A percentile compares a stretch with the other conserved stretches of the same genome.
Evolutionary conservation across 2,888 invertebrate species (phyloP).

Genomic region (Arenicola marina): DNA sequence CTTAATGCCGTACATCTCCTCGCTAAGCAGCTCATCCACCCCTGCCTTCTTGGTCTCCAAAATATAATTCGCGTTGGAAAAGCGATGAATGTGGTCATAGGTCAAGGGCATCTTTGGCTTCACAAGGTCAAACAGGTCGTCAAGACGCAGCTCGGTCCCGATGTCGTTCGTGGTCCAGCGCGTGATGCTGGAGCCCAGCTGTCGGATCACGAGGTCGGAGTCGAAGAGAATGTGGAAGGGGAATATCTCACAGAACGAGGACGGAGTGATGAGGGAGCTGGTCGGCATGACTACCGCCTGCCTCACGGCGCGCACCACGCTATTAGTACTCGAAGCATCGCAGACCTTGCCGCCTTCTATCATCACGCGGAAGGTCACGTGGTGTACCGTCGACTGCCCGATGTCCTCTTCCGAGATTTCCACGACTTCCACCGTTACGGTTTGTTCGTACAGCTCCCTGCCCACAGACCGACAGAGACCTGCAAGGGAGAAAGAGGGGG

Average conservation of each 20-base stretch:
- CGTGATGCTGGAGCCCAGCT: conserved; percentile 45
- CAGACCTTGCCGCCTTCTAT: too few species aligned
- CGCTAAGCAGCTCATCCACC: too few species aligned
- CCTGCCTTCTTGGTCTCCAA: conserved; percentile 12
- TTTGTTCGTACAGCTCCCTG: conserved; percentile 43
- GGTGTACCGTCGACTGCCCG: neutral
- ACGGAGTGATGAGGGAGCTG: neutral
- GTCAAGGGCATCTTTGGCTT: conserved; percentile 48
- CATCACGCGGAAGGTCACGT: conserved; percentile 7
- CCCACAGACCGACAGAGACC: conserved; percentile 47
- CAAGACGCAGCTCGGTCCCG: conserved; percentile 31
- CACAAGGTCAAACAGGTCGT: conserved; percentile 39
- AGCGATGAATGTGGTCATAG: conserved; percentile 44
- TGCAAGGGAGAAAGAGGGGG: neutral
- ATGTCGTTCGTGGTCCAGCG: conserved; percentile 7
- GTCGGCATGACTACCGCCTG: too few species aligned
- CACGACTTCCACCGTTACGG: conserved; percentile 36
- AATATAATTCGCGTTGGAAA: conserved; percentile 52
- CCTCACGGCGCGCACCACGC: too few species aligned
- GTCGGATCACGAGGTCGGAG: conserved; percentile 41
- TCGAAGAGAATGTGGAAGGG: conserved; percentile 57
- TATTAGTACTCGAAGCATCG: too few species aligned
- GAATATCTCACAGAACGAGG: conserved; percentile 48
- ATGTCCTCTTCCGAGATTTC: conserved; percentile 20
- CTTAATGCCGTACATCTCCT: too few species aligned